Base-by-base conservation (phyloP, 2,888 invertebrate genomes). In the Keiferia lycopersicella region DNA sequence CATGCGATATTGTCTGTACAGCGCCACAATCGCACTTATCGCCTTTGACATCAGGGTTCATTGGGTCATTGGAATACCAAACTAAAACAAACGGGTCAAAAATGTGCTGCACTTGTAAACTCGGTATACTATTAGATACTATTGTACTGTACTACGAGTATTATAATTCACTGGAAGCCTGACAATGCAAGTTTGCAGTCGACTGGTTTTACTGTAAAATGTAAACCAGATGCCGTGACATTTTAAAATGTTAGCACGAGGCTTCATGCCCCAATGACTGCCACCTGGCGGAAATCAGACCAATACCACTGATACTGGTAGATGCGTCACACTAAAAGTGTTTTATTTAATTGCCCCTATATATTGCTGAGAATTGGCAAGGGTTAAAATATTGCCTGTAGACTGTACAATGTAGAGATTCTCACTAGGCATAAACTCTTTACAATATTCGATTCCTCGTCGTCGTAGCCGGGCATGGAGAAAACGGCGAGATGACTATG, bases 221-320 rank as follows among this genome's bases (percentile, higher is more conserved):
- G 30, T 65, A 69, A 72, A 70, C 67, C 65, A 67, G 71, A 67
- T 67, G 70, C 66, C 73, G 67, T 79, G 85, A 75, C 82, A 84
- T 86, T 84, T 83, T 74, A 75, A 84, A 86, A 84, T 84, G 82
- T 78, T 84, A 81, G 78, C 79, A 69, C 75, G 69, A 72, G 66
- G 20, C 75, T 77, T 74, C 76, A 81, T 77, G 83, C 73, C 74
- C 77, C 72, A 78, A 64, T 72, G 73, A 69, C 66, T 68, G 62
- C 68, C 84, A 84, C 81, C 84, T 84, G 84, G 75, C 77, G 75
- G 76, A 76, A 74, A 70, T 69, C 70, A 71, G 71, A 60, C 41
- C 38, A 56, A 61, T 56, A 38, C 18, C 39, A 64, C n/a, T 51
- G 58, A 61, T n/a, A 38, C 34, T 34, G 30, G 16, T 22, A 58